phyloP scores from a whole-genome alignment of 2,113 vertebrate genomes.

The Agapornis roseicollis region DNA sequence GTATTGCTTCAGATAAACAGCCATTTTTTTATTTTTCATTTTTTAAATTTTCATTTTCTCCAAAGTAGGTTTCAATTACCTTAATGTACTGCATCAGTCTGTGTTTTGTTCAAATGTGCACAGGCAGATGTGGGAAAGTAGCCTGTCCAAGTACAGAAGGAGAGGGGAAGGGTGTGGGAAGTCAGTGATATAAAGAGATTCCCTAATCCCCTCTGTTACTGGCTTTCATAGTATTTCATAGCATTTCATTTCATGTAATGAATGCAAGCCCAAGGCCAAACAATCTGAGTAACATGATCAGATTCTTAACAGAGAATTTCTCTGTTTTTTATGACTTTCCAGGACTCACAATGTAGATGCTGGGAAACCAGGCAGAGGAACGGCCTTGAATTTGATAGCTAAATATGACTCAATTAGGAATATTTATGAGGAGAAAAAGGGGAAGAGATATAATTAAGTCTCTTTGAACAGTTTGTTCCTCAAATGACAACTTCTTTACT shows the following conservation, averaged over 20 bases:
- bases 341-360: neutral
- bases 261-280: neutral
- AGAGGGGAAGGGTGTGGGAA: neutral
- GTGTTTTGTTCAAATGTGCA: neutral
- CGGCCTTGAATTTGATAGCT: neutral
- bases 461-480: constrained; percentile 26
- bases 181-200: neutral
- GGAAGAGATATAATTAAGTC: constrained; percentile 61
- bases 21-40: neutral
- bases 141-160: neutral
- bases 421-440: constrained; percentile 26
- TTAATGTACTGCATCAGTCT: neutral
- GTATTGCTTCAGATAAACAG: neutral
- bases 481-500: constrained; percentile 58
- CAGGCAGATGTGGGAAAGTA: neutral
- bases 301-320: neutral
- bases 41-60: too few species aligned
- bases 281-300: neutral
- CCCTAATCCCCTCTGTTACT: neutral
- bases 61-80: neutral
- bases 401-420: constrained; percentile 36
- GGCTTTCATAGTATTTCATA: neutral
- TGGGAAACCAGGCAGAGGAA: constrained; percentile 22
- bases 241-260: constrained; percentile 8
- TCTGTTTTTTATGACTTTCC: constrained; percentile 36